Conservation (phyloP, 2,113 vertebrate species). For the Engystomops pustulosus region DNA sequence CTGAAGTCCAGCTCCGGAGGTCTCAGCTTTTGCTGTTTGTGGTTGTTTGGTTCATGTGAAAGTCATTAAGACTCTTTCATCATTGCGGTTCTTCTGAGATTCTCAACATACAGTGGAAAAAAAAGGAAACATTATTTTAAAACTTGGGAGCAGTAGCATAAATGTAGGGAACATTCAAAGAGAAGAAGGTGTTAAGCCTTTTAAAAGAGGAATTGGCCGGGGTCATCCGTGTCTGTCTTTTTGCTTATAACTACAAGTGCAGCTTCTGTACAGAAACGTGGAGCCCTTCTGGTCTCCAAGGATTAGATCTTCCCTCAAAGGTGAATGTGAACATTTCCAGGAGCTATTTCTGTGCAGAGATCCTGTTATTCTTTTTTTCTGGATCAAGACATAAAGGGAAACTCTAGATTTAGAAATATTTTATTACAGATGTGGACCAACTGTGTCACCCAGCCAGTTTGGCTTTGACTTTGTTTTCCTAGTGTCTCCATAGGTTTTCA, state of each 20-base stretch:
- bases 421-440: no score
- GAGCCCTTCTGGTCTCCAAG: constrained; percentile 12
- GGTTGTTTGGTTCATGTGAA: constrained; percentile 35
- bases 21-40: not conserved
- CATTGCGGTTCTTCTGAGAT: constrained; percentile 27
- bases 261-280: constrained; percentile 31
- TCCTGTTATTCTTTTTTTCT: no score
- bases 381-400: no score
- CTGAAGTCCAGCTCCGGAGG: constrained; percentile 12
- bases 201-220: constrained; percentile 58
- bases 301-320: constrained; percentile 36
- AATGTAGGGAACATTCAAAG: constrained; percentile 44
- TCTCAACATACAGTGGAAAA: constrained; percentile 12
- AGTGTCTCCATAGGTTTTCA: no score
- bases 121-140: constrained; percentile 48
- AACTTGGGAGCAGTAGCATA: constrained; percentile 26
- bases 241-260: constrained; percentile 48
- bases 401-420: no score
- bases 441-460: no score
- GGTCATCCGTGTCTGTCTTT: constrained; percentile 45
- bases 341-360: not conserved
- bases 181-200: constrained; percentile 58
- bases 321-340: constrained; percentile 36
- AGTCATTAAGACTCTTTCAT: constrained; percentile 50
- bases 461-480: no score